Base-by-base conservation (phyloP, 2,113 vertebrate genomes). In the Brachirus orientalis region DNA sequence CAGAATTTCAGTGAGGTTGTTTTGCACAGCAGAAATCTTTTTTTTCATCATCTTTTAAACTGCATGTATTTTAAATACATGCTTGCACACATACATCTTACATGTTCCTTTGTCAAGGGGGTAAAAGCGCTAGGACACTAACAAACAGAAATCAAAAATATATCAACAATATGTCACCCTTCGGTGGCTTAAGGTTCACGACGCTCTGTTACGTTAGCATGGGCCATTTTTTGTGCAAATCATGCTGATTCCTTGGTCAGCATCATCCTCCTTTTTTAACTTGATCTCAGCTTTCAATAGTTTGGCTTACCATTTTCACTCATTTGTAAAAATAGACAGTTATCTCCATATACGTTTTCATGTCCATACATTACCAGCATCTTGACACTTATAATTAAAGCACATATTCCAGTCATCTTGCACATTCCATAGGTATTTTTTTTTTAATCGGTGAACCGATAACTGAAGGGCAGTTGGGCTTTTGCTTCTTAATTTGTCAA, bases 221-320 rank as follows among this genome's bases (percentile, higher is more conserved):
- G 53, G 72, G 83, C 70, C 69, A 43, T 55, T 37, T 73, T 88
- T 75, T 91, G 89, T 91, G 90, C 91, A 93, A 92, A 90, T 66
- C 79, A 66, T 57, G 65, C 87, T 84, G 78, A 88, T 85, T 62
- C 57, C 70, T 81, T 61, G 75, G 40, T 68, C 80, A 75, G 69
- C 69, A 54, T 54, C 58, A 36, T 6, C 72, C 67, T 10, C 35
- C 36, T 61, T 69, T 60, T 64, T 74, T 41, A 65, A 45, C 79
- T 67, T 83, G 56, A 86, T 75, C 70, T 77, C 54, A 79, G 75
- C 83, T 80, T 79, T 80, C 72, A 72, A 86, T 66, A 80, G 87
- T 93, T 92, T 92, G 89, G 87, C 88, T 91, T 88, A 83, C 69
- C 72, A 58, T 71, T 69, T 82, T 71, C 64, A 72, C 66, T 82